Conservation (phyloP, 2,888 invertebrate genomes). For the Nephrotoma flavescens region DNA sequence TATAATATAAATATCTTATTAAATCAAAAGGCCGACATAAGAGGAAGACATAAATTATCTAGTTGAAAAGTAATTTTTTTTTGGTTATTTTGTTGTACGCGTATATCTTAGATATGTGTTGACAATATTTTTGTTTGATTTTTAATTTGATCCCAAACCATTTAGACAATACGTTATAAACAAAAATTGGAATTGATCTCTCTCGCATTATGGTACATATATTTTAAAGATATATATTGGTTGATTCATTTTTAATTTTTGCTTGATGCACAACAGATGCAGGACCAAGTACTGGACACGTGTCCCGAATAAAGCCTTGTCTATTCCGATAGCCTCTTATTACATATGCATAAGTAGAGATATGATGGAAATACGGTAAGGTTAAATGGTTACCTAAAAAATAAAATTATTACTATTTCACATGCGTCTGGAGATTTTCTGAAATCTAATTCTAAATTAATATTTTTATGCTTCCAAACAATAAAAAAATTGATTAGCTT, state of each 20-base stretch:
- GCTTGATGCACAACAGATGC: not conserved
- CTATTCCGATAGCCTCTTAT: too few relatives aligned
- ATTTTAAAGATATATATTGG: not conserved
- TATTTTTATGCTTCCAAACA: too few relatives aligned
- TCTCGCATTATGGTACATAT: not conserved
- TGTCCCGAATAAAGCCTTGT: too few relatives aligned
- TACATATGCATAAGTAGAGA: too few relatives aligned
- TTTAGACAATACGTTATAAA: not conserved
- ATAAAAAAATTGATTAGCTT: too few relatives aligned
- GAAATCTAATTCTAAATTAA: too few relatives aligned
- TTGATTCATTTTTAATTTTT: not conserved
- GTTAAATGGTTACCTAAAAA: too few relatives aligned
- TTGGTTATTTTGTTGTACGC: not conserved
- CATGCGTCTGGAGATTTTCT: too few relatives aligned
- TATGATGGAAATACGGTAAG: too few relatives aligned
- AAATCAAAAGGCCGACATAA: slow-evolving; percentile 4
- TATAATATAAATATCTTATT: slow-evolving; percentile 4
- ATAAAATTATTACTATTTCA: too few relatives aligned
- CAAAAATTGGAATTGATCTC: not conserved
- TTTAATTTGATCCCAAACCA: not conserved
- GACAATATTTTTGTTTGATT: not conserved
- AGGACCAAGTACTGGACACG: too few relatives aligned
- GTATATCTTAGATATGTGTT: not conserved
- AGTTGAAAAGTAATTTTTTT: not conserved
- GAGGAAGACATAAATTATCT: slow-evolving; percentile 4